These are phyloP conservation scores for Epinotia bilunana DNA, from an alignment of 2,888 invertebrate genomes.

Conservation along the genomic window DNA sequence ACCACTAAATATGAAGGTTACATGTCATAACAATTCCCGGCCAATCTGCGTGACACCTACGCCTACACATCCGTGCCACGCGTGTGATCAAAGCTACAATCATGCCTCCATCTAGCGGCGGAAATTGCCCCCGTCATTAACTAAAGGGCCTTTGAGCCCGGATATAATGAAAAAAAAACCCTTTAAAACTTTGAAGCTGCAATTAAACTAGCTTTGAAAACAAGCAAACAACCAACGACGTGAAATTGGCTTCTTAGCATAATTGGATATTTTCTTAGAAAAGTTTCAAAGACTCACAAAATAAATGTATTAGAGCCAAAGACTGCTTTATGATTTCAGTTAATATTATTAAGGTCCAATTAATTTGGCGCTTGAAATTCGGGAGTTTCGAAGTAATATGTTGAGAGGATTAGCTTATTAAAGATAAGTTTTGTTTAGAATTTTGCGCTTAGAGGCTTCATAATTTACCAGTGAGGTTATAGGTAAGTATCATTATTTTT, in stretches of 20 bases:
- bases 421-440: not conserved
- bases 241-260: constrained; percentile 70
- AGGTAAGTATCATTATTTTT: too few species aligned
- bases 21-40: constrained; percentile 1
- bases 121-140: constrained; percentile 72
- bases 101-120: constrained; percentile 63
- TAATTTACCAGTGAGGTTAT: too few species aligned
- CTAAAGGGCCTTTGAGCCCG: constrained; percentile 52
- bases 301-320: constrained; percentile 26
- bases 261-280: constrained; percentile 67
- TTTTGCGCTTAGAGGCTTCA: not conserved
- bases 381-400: constrained; percentile 10
- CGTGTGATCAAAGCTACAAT: constrained; percentile 31
- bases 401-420: not conserved
- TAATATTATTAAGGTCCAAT: not conserved
- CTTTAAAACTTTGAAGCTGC: constrained; percentile 56
- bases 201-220: constrained; percentile 68
- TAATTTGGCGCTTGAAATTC: constrained; percentile 6
- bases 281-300: constrained; percentile 59
- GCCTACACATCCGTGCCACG: constrained; percentile 2
- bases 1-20: not conserved
- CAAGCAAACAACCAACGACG: constrained; percentile 59
- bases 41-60: constrained; percentile 2
- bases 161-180: constrained; percentile 59
- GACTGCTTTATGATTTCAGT: constrained; percentile 7